Conservation (phyloP, 1,140 invertebrate species). For the Nebria ingens region DNA sequence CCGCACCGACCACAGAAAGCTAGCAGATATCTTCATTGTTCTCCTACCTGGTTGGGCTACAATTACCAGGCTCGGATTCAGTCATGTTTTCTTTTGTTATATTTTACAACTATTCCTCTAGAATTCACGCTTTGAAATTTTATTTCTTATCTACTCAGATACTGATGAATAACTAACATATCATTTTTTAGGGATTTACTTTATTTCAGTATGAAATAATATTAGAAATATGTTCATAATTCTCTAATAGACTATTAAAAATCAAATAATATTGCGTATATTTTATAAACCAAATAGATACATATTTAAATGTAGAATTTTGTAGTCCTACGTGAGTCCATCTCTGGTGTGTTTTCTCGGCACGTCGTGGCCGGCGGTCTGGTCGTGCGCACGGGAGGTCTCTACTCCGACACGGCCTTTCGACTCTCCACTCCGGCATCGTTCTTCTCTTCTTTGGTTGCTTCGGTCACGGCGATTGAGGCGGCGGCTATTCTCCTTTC, state of each 20-base stretch:
- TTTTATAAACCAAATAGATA: no score
- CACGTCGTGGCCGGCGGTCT: not conserved
- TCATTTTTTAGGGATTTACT: no score
- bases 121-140: no score
- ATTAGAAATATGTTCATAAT: no score
- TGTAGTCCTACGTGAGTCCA: not conserved
- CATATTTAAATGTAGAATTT: no score
- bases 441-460: not conserved
- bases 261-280: no score
- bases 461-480: not conserved
- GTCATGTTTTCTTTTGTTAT: no score
- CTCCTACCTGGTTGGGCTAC: not conserved
- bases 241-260: no score
- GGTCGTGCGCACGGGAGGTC: slow-evolving; percentile 6
- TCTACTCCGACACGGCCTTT: not conserved
- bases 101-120: no score
- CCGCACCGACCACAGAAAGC: not conserved
- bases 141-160: no score
- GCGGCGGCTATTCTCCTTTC: not conserved
- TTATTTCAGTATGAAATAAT: no score
- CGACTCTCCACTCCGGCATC: not conserved
- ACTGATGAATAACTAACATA: no score
- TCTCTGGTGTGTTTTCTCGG: not conserved
- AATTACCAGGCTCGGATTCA: not conserved
- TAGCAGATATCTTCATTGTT: slow-evolving; percentile 4